Evolutionary conservation across 2,113 vertebrate species (phyloP).

Genomic region (Elephas maximus): DNA sequence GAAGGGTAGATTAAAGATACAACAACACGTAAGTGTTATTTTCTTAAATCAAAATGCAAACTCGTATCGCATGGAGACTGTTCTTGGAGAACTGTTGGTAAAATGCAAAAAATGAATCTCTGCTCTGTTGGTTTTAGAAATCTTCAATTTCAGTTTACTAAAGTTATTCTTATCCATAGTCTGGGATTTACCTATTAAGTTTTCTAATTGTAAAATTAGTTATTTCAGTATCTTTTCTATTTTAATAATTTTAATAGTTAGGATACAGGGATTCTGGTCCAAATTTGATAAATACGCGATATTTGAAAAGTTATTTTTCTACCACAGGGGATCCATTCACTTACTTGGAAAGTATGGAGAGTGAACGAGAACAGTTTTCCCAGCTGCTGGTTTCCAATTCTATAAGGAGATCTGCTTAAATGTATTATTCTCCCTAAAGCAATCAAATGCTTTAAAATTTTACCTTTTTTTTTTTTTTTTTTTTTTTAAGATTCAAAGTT

Average conservation of each 20-base stretch:
- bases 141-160: not conserved
- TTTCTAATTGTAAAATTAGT: slow-evolving; percentile 9
- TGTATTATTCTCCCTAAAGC: not conserved
- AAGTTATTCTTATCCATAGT: slow-evolving; percentile 25
- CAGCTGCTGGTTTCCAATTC: not conserved
- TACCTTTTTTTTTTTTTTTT: slow-evolving; percentile 18
- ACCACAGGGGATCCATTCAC: rapidly evolving
- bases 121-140: slow-evolving; percentile 11
- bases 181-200: not conserved
- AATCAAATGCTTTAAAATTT: not conserved
- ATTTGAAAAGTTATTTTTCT: not conserved
- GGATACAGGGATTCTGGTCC: not conserved
- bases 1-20: not conserved
- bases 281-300: not conserved
- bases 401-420: not conserved
- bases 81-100: not conserved
- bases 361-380: not conserved
- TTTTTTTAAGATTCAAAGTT: slow-evolving; percentile 18
- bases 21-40: slow-evolving; percentile 2
- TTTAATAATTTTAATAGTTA: not conserved
- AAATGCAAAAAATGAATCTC: not conserved
- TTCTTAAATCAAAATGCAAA: not conserved
- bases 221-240: not conserved
- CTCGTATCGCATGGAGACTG: not conserved
- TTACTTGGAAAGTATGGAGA: not conserved